phyloP scores from a whole-genome alignment of 2,113 vertebrate species.

The Passerina amoena region DNA sequence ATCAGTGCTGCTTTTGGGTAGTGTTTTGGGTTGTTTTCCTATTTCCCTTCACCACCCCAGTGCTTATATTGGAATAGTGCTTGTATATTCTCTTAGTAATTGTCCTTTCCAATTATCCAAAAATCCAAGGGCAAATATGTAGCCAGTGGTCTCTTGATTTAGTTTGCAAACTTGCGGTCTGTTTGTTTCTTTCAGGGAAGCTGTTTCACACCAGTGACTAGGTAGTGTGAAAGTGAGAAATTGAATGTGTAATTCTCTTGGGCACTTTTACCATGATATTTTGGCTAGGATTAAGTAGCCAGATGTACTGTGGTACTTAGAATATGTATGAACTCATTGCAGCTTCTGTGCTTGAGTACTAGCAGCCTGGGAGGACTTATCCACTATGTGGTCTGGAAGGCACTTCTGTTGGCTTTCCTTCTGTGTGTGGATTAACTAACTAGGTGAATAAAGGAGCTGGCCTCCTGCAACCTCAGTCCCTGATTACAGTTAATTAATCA shows the following conservation, averaged over 20 bases:
- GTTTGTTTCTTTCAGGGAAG: background rate
- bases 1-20: background rate
- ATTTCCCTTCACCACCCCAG: background rate
- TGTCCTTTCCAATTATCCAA: background rate
- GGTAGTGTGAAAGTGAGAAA: background rate
- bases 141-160: background rate
- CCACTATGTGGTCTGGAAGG: background rate
- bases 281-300: background rate
- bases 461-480: background rate
- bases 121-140: background rate
- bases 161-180: background rate
- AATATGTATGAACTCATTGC: background rate
- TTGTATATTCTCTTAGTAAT: fast-evolving
- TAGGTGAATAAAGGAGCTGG: background rate
- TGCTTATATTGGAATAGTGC: background rate
- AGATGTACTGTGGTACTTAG: background rate
- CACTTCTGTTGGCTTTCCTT: background rate
- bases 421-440: background rate
- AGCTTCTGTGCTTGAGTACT: background rate
- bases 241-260: background rate
- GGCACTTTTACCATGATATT: background rate
- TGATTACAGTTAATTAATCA: background rate
- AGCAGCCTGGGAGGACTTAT: background rate
- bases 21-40: background rate
- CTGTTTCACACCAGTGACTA: background rate